Conservation (phyloP, 92 coral and sea anemone genomes). For the Epizoanthus illoricatus region DNA sequence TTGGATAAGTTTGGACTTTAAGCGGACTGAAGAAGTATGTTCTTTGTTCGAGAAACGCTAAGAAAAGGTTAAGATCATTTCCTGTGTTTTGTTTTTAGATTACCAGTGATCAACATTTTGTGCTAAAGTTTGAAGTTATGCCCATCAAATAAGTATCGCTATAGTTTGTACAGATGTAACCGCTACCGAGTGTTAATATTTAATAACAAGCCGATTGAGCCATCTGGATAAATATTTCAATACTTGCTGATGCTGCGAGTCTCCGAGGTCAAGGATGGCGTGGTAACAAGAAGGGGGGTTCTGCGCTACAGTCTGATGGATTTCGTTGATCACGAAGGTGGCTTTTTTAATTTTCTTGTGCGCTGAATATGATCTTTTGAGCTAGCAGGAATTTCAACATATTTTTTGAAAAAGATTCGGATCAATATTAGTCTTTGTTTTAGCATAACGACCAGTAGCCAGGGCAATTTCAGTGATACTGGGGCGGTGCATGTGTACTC, state of each 20-base stretch:
- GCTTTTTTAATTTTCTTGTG: background rate
- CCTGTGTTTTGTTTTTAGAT: background rate
- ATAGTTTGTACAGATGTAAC: conserved; percentile 1
- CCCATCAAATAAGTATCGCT: background rate
- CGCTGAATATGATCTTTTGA: background rate
- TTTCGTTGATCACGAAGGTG: conserved; percentile 35
- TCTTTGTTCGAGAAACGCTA: conserved; percentile 32
- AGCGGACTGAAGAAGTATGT: background rate
- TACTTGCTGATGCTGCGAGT: background rate
- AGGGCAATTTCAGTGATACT: too few species aligned
- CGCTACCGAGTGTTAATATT: conserved; percentile 12
- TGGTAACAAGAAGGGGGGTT: background rate
- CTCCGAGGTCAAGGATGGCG: conserved; percentile 8
- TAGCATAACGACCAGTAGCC: background rate
- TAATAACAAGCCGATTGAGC: background rate
- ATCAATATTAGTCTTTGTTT: background rate
- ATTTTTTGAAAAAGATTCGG: background rate
- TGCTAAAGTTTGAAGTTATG: background rate
- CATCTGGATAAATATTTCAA: background rate
- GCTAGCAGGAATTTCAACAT: background rate
- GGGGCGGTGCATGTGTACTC: too few species aligned
- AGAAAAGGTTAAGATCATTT: conserved; percentile 12
- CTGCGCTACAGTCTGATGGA: conserved; percentile 25
- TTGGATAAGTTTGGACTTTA: background rate
- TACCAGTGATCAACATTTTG: too few species aligned